Base-by-base conservation (phyloP, 1,140 invertebrate genomes). In the Cephus cinctus region DNA sequence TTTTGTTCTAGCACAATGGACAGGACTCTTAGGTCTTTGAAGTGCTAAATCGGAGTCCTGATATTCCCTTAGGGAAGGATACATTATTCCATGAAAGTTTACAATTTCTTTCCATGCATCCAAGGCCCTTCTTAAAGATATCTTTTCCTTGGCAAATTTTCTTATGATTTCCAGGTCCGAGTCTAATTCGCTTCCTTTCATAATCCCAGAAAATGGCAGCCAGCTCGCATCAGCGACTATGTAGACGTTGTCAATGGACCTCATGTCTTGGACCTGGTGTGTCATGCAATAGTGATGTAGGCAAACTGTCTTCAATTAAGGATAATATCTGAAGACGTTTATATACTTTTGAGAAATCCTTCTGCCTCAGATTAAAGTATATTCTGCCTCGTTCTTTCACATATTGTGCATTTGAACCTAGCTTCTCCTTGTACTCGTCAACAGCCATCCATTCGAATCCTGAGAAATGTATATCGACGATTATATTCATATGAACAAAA, bases 381-480 rank as follows among this genome's bases (percentile, higher is more conserved):
- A 84, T 73, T 51, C 72, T 70, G 15, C 82, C 82, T 40, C 78
- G 67, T 36, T 67, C 55, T 19, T 65, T 60, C 23, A 67, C 52
- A 8, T 63, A 38, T 8, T 44, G 32, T 16, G 65, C 50, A 43
- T 59, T 52, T 45, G 63, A 52, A 11, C 62, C 52, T 46, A 82
- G 65, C 56, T 76, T 79, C 63, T 82, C 75, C 50, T 54, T 63
- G 42, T 77, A 79, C 63, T 84, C 82, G 25, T 80, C 79, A 5
- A 69, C 58, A 3, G 81, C 81, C 30, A 76, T 58, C 53, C 56
- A 56, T 59, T 84, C 82, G 51, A 83, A 80, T 22, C 82, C 82
- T 52, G 78, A 76, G 1, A 66, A 63, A 20, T 80, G 78, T 15
- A 77, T 76, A 25, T 32, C 32, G 21, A 34, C 12, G 16, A 25